Percentiles rank a stretch among this genome's conserved stretches.
phyloP scores from a whole-genome alignment of 2,113 vertebrate genomes.

The Eleginops maclovinus region DNA sequence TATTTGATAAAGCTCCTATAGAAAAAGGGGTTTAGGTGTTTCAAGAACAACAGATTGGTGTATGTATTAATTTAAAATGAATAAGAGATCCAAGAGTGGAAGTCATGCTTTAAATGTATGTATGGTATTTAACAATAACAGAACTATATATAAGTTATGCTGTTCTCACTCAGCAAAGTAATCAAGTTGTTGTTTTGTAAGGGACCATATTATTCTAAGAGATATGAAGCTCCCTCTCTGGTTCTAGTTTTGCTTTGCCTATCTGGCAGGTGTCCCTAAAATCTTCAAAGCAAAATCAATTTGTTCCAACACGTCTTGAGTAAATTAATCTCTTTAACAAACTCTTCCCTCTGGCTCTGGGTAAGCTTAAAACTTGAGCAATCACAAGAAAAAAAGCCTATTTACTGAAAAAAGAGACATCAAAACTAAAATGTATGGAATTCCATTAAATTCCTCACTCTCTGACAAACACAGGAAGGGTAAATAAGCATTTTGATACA shows the following conservation, averaged over 20 bases:
- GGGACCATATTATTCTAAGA: neutral
- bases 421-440: no score
- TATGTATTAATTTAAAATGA: no score
- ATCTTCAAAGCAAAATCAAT: neutral
- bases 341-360: neutral
- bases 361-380: neutral
- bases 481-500: neutral
- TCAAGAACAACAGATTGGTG: no score
- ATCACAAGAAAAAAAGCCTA: conserved; percentile 2
- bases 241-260: neutral
- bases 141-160: no score
- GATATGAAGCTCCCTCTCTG: neutral
- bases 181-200: neutral
- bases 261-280: neutral
- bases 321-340: neutral
- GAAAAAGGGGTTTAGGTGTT: no score
- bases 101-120: no score
- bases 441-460: neutral
- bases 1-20: neutral
- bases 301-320: neutral
- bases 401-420: no score
- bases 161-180: no score
- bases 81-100: no score
- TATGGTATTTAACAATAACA: no score
- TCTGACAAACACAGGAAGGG: neutral